phyloP scores from a whole-genome alignment of 1,140 invertebrate genomes.

The Pachyrhynchus sulphureomaculatus region DNA sequence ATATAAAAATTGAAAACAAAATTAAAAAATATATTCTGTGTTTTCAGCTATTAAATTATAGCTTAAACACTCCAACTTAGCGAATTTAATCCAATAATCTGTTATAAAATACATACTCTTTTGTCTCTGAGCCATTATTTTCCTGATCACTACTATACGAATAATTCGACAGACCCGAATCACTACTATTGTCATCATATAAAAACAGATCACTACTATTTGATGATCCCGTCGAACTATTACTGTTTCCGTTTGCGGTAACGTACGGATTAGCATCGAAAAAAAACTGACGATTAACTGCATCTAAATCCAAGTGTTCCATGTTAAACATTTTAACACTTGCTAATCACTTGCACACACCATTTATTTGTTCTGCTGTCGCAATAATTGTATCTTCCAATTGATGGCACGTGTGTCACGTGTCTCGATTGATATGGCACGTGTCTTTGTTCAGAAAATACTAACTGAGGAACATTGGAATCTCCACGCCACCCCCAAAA shows the following conservation, averaged over 20 bases:
- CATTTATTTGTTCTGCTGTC: no score
- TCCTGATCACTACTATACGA: conserved; percentile 60
- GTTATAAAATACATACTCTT: conserved; percentile 47
- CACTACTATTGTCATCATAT: conserved; percentile 57
- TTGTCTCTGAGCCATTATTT: conserved; percentile 52
- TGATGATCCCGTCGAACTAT: conserved; percentile 45
- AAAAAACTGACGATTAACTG: conserved; percentile 58
- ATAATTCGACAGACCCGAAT: conserved; percentile 56
- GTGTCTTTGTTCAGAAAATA: conserved; percentile 10
- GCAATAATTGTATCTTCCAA: no score
- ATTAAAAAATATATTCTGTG: no score
- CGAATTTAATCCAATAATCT: no score
- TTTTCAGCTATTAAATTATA: no score
- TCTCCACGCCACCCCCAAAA: not conserved
- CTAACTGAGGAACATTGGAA: conserved; percentile 17
- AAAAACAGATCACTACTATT: conserved; percentile 55
- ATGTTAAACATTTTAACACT: conserved; percentile 48
- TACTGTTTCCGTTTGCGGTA: conserved; percentile 37
- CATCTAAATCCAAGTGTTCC: conserved; percentile 57
- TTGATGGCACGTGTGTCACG: conserved; percentile 1
- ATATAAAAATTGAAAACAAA: no score
- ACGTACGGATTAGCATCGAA: conserved; percentile 57
- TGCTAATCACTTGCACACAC: not conserved
- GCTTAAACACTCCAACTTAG: no score
- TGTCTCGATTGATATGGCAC: conserved; percentile 10